A percentile compares a stretch with the other conserved stretches of the same genome.
phyloP scores from a whole-genome alignment of 2,797 vertebrate species.

The Iguana delicatissima region DNA sequence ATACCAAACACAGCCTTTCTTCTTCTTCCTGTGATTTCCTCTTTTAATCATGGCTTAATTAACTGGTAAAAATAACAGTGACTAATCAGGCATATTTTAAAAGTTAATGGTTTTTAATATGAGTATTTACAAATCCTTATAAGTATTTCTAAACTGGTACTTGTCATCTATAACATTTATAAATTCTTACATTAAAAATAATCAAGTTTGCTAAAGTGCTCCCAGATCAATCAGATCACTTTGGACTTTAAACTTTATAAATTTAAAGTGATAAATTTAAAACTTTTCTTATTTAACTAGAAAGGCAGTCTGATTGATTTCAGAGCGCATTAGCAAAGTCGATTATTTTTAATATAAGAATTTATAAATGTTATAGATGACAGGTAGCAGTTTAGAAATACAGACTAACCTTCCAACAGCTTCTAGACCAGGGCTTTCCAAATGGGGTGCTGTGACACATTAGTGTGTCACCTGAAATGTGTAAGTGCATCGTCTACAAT shows the following conservation, averaged over 20 bases:
- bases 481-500: too few species aligned
- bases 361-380: background rate
- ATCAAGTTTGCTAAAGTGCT: slow-evolving; percentile 4
- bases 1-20: too few species aligned
- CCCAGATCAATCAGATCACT: background rate
- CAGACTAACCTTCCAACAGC: too few species aligned
- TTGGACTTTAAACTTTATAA: too few species aligned
- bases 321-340: background rate
- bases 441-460: too few species aligned
- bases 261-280: too few species aligned
- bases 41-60: too few species aligned
- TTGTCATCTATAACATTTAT: background rate
- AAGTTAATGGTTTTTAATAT: background rate
- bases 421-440: too few species aligned
- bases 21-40: too few species aligned
- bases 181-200: background rate
- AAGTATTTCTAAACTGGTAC: background rate
- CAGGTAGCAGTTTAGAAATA: background rate
- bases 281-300: too few species aligned
- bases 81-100: background rate
- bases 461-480: too few species aligned
- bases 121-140: background rate
- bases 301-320: background rate
- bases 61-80: background rate
- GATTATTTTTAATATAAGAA: background rate